Conservation (phyloP, 2,888 invertebrate species). For the Phaonia tiefii region DNA sequence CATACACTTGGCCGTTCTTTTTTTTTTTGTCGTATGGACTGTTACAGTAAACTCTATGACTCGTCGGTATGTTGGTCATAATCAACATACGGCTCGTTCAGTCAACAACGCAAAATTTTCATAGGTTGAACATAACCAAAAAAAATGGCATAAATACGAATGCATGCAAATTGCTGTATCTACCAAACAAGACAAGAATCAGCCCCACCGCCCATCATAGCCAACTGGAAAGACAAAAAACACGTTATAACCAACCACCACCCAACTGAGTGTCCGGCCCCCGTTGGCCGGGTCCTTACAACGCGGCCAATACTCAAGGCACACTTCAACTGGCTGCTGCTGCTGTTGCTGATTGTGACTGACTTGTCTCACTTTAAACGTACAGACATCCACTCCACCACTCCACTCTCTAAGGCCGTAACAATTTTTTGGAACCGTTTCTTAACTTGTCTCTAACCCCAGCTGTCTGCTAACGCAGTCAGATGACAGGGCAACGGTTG, state of each 20-base stretch:
- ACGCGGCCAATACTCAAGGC: slow-evolving; percentile 42
- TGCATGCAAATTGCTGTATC: slow-evolving; percentile 60
- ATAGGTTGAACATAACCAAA: slow-evolving; percentile 28
- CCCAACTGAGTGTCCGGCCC: slow-evolving; percentile 20
- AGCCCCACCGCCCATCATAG: not conserved
- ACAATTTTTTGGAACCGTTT: slow-evolving; percentile 35
- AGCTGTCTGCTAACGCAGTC: slow-evolving; percentile 1
- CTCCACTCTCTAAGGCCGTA: slow-evolving; percentile 35
- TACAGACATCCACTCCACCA: slow-evolving; percentile 48
- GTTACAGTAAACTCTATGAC: slow-evolving; percentile 23
- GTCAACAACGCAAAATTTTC: slow-evolving; percentile 29
- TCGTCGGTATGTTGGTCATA: slow-evolving; percentile 3
- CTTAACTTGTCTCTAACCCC: not conserved
- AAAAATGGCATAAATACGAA: slow-evolving; percentile 17
- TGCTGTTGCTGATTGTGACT: slow-evolving; percentile 54
- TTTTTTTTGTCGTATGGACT: slow-evolving; percentile 26
- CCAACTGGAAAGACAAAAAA: no score
- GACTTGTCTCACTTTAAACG: slow-evolving; percentile 58
- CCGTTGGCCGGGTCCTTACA: slow-evolving; percentile 30
- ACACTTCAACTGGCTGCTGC: slow-evolving; percentile 66
- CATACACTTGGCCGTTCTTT: slow-evolving; percentile 1
- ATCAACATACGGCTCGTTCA: slow-evolving; percentile 9
- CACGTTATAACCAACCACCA: no score
- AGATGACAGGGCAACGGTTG: slow-evolving; percentile 30
- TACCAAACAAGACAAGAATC: slow-evolving; percentile 19